Conservation (phyloP, 2,797 vertebrate species). For the Microchirus variegatus region DNA sequence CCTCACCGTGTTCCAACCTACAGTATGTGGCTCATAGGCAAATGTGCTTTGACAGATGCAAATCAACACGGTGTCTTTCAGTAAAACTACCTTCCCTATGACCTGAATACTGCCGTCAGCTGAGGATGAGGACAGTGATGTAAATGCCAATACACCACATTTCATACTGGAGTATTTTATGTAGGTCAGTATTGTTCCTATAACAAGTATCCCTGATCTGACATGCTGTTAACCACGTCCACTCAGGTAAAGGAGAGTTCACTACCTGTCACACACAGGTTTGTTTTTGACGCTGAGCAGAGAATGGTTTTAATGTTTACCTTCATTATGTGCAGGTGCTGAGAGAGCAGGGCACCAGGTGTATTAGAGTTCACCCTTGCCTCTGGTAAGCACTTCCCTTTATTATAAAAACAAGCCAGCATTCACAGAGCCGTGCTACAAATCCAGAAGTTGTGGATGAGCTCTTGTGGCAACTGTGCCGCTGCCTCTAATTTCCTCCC, state of each 20-base stretch:
- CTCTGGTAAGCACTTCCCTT: constrained; percentile 13
- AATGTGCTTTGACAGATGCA: constrained; percentile 57
- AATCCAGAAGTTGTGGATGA: constrained; percentile 47
- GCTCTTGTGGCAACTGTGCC: constrained; percentile 46
- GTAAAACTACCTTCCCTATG: constrained; percentile 11
- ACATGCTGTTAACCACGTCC: constrained; percentile 6
- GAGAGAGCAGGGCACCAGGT: not conserved
- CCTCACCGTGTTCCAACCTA: constrained; percentile 11
- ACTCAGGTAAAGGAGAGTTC: constrained; percentile 13
- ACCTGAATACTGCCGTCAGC: constrained; percentile 23
- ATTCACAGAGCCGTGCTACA: constrained; percentile 35
- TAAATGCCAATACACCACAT: constrained; percentile 6
- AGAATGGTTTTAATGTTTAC: constrained; percentile 26
- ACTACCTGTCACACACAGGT: constrained; percentile 24
- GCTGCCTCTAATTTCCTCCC: constrained; percentile 48
- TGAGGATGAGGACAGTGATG: constrained; percentile 12
- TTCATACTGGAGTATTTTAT: not conserved
- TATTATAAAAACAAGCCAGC: constrained; percentile 26
- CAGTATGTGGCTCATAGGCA: constrained; percentile 27
- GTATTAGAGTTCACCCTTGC: not conserved
- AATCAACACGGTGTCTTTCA: constrained; percentile 35
- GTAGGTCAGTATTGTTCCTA: not conserved
- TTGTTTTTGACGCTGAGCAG: not conserved
- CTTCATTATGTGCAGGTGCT: constrained; percentile 12
- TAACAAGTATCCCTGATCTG: constrained; percentile 22